phyloP scores from a whole-genome alignment of 2,888 invertebrate genomes.

The Pheosia tremula region DNA sequence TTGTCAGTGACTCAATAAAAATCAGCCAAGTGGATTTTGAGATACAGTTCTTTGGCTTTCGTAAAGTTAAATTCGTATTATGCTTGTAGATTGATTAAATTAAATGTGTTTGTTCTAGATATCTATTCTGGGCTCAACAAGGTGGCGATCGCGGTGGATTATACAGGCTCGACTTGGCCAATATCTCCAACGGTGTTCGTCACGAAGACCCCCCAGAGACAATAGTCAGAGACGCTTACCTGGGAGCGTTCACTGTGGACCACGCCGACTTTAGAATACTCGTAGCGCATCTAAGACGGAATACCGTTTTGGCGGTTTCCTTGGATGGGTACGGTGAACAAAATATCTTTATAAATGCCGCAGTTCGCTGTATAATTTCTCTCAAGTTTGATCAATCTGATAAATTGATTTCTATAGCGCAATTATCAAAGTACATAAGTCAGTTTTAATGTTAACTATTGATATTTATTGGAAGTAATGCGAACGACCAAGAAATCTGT shows the following conservation, averaged over 20 bases:
- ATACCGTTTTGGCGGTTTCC: slow-evolving; percentile 92
- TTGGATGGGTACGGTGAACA: slow-evolving; percentile 88
- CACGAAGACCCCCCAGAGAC: slow-evolving; percentile 87
- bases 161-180: slow-evolving; percentile 90
- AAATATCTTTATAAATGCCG: background rate
- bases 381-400: no score
- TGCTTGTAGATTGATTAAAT: no score
- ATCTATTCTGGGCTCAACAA: slow-evolving; percentile 90
- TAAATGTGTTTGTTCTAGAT: slow-evolving; percentile 74
- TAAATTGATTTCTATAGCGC: no score
- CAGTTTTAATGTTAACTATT: no score
- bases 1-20: no score
- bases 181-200: slow-evolving; percentile 89
- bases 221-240: slow-evolving; percentile 86
- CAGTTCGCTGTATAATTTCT: no score
- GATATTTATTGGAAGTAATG: no score
- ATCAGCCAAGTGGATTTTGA: no score
- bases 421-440: no score
- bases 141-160: slow-evolving; percentile 86
- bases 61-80: no score
- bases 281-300: slow-evolving; percentile 89
- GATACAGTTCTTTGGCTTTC: no score
- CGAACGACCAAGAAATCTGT: no score
- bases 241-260: slow-evolving; percentile 94
- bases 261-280: slow-evolving; percentile 92